These are phyloP conservation scores for Montipora efflorescens DNA, from an alignment of 64 coral and sea anemone species.

Conservation along the genomic window DNA sequence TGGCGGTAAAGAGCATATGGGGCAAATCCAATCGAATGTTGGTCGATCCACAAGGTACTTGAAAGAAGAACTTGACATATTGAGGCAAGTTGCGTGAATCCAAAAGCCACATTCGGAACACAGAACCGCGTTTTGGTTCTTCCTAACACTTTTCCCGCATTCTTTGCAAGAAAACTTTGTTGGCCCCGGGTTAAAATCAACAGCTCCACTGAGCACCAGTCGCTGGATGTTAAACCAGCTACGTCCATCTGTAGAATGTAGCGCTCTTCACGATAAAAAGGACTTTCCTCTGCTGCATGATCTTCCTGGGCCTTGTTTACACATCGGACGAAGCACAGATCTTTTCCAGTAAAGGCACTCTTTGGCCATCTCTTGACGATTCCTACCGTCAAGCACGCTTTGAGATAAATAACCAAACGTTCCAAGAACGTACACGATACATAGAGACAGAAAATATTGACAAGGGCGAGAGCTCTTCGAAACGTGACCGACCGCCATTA, in stretches of 20 bases:
- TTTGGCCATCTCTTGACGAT: neutral
- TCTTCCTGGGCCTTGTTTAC: no score
- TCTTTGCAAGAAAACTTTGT: neutral
- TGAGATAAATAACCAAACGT: neutral
- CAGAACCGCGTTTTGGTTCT: no score
- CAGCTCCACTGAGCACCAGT: constrained; percentile 24
- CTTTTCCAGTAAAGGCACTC: neutral
- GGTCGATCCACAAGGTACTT: neutral
- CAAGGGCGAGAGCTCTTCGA: neutral
- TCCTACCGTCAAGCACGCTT: neutral
- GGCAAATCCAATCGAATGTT: constrained; percentile 14
- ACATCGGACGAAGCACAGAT: neutral
- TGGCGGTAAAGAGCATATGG: neutral
- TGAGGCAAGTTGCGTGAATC: no score
- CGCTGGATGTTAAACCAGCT: neutral
- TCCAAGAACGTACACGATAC: constrained; percentile 1
- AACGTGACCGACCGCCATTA: neutral
- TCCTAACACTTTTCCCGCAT: no score
- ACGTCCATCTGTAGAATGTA: constrained; percentile 4
- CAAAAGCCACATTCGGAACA: no score
- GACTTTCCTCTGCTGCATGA: neutral
- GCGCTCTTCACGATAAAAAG: neutral
- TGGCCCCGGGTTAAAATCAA: constrained; percentile 48
- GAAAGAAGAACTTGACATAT: no score
- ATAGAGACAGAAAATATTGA: neutral